A percentile compares a stretch with the other conserved stretches of the same genome.
These are phyloP conservation scores for Zoanthus sociatus DNA, from an alignment of 92 coral and sea anemone genomes.

Conservation along the genomic window DNA sequence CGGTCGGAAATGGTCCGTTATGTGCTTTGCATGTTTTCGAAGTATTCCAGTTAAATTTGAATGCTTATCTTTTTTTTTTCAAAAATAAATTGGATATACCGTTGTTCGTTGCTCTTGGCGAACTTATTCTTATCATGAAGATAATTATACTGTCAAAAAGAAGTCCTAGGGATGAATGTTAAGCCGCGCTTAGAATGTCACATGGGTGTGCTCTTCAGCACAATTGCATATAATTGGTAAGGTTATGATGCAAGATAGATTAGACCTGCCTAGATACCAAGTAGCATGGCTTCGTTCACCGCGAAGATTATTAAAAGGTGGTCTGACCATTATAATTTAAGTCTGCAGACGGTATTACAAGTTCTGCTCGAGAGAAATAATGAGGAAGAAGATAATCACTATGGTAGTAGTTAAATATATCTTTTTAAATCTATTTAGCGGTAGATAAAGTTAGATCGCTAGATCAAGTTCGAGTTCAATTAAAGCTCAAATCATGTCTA, in stretches of 20 bases:
- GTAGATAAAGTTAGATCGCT: background rate
- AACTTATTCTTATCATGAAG: too few species aligned
- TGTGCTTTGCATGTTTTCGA: background rate
- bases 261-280: background rate
- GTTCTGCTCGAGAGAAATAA: background rate
- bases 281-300: background rate
- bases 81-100: conserved; percentile 21
- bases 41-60: background rate
- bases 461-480: background rate
- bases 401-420: background rate
- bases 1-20: conserved; percentile 36
- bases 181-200: background rate
- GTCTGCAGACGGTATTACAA: background rate
- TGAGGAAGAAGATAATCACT: background rate
- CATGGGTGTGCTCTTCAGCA: background rate
- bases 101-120: too few species aligned
- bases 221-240: background rate
- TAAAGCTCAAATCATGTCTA: too few species aligned
- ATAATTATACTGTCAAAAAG: background rate
- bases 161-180: background rate
- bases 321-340: background rate
- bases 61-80: background rate
- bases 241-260: background rate
- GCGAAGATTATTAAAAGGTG: background rate
- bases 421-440: background rate